These are phyloP conservation scores for Crocallis elinguaria DNA, from an alignment of 2,888 invertebrate species.

Conservation along the genomic window DNA sequence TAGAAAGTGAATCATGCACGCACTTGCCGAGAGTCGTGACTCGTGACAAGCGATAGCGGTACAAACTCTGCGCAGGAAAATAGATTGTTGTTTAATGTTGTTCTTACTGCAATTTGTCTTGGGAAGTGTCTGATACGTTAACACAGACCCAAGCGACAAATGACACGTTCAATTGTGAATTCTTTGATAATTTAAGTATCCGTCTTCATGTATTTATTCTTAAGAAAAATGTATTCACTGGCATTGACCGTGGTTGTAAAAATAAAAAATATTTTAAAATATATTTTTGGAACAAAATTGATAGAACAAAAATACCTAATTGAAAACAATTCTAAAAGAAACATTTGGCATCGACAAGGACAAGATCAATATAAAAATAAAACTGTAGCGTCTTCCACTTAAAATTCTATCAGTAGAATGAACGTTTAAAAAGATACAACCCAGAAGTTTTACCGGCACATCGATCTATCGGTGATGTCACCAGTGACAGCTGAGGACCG, in stretches of 20 bases:
- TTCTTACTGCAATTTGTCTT: conserved; percentile 8
- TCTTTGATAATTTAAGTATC: no score
- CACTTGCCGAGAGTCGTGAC: neutral
- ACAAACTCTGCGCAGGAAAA: conserved; percentile 8
- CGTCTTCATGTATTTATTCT: no score
- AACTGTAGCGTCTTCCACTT: conserved; percentile 1
- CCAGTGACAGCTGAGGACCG: conserved; percentile 46
- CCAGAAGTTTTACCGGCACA: conserved; percentile 29
- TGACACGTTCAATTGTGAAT: no score
- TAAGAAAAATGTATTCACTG: neutral
- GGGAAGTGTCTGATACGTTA: neutral
- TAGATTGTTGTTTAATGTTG: conserved; percentile 10
- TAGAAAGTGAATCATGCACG: conserved; percentile 51
- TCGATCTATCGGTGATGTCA: conserved; percentile 52
- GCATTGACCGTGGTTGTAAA: neutral
- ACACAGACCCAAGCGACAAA: neutral
- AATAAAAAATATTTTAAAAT: neutral
- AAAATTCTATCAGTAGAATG: conserved; percentile 2
- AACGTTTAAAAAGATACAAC: neutral
- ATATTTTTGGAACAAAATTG: neutral
- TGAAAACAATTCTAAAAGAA: neutral
- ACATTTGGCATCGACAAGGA: conserved; percentile 10
- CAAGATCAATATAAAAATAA: conserved; percentile 25
- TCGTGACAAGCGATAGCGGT: conserved; percentile 6
- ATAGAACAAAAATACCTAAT: no score